A percentile compares a stretch with the other conserved stretches of the same genome.
Evolutionary conservation across 2,113 vertebrate genomes (phyloP).

Genomic region (Glareola pratincola): DNA sequence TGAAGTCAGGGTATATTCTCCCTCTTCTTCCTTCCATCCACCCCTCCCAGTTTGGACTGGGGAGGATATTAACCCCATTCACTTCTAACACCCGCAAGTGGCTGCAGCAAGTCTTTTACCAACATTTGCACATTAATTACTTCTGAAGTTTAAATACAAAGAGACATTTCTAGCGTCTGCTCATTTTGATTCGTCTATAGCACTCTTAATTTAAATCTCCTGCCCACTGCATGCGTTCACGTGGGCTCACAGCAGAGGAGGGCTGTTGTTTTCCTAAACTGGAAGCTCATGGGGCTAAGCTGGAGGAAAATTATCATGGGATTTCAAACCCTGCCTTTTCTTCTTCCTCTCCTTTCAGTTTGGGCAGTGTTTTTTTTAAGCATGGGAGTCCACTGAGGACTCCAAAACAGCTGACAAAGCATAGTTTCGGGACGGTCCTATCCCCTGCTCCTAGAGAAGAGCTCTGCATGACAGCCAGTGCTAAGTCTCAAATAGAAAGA

Average conservation of each 20-base stretch:
- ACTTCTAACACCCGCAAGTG: neutral
- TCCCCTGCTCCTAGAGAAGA: neutral
- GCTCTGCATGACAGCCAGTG: neutral
- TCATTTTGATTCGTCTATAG: neutral
- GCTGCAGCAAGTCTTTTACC: neutral
- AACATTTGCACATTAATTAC: neutral
- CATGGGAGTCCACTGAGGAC: neutral
- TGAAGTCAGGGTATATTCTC: neutral
- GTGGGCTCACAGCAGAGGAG: neutral
- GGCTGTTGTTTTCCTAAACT: neutral
- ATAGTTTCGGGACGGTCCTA: neutral
- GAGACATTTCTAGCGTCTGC: neutral
- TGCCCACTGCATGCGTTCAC: neutral
- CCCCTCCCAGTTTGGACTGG: neutral
- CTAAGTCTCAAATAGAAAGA: neutral
- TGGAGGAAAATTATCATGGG: neutral
- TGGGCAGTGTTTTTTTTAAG: neutral
- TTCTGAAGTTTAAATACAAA: neutral
- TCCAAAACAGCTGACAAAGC: neutral
- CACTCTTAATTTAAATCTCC: neutral
- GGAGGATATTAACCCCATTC: neutral
- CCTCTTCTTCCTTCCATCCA: neutral
- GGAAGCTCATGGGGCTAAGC: neutral
- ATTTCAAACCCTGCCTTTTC: neutral
- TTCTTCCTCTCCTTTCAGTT: neutral